Evolutionary conservation across 2,797 vertebrate genomes (phyloP), one percentile per base, ranked within the genome.

Genomic region (Gambusia yucatana): DNA sequence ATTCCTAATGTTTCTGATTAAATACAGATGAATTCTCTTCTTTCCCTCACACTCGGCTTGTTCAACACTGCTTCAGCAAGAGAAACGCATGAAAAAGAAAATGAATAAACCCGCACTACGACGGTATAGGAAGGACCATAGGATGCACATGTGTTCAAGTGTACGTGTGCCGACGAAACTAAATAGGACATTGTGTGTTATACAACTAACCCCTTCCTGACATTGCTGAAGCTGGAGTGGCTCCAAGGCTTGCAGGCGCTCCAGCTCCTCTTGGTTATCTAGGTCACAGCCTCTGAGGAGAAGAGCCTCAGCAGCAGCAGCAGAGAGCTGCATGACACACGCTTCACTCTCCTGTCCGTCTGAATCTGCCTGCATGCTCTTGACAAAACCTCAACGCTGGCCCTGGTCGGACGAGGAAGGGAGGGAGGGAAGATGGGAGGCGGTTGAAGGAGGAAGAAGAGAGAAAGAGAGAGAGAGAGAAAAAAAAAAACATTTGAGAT

Each of bases 241-340:
- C 92, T 94, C 93, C 93, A 93, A 93, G 92, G 91, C 93, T 95
- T 89, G 90, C 89, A 82, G 93, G 92, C 93, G 89, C 93, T 94
- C 92, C 88, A 93, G 91, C 94, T 94, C 92, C 93, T 93, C 90
- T 92, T 91, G 92, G 93, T 95, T 95, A 95, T 94, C 93, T 95
- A 94, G 94, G 94, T 94, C 94, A 95, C 90, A 93, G 93, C 91
- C 92, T 94, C 95, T 93, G 93, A 94, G 93, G 93, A 94, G 92
- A 86, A 89, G 91, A 91, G 89, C 90, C 84, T 83, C 85, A 83
- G 90, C 87, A 84, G 89, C 88, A 84, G 89, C 81, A 87, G 86
- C 89, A 87, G 90, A 87, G 91, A 88, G 87, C 93, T 91, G 88
- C 90, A 94, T 91, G 92, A 94, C 93, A 93, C 92, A 91, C 91